A percentile compares a stretch with the other conserved stretches of the same genome.
Conservation (phyloP, 2,113 vertebrate species). For the Equus quagga region DNA sequence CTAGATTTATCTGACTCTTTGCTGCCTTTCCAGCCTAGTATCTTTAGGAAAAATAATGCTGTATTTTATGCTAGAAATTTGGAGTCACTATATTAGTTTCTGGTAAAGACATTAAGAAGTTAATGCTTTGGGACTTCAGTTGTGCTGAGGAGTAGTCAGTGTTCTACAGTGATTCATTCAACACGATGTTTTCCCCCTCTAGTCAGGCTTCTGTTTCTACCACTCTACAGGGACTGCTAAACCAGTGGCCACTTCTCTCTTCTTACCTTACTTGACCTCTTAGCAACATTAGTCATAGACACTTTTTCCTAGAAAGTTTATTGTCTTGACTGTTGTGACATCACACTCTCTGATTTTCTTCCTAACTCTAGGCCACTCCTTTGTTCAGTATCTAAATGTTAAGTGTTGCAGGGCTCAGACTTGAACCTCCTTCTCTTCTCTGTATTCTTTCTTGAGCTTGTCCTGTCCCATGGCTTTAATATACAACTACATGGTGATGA, state of each 20-base stretch:
- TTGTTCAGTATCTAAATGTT: slow-evolving; percentile 11
- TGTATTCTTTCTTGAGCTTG: slow-evolving; percentile 43
- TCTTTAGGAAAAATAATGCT: slow-evolving; percentile 10
- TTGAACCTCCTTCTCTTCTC: background rate
- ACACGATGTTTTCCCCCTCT: background rate
- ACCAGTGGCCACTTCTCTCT: background rate
- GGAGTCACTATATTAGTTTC: slow-evolving; percentile 3
- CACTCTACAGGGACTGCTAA: background rate
- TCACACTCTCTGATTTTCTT: slow-evolving; percentile 26
- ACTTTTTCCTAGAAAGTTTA: slow-evolving; percentile 29
- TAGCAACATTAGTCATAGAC: slow-evolving; percentile 36
- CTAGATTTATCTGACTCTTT: slow-evolving; percentile 28
- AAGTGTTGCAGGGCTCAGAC: background rate
- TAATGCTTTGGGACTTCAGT: slow-evolving; percentile 6
- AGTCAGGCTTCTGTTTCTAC: background rate
- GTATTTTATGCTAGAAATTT: slow-evolving; percentile 47
- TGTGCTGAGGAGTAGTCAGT: slow-evolving; percentile 15
- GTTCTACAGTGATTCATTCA: background rate
- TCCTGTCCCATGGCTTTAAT: background rate
- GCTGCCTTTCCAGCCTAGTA: background rate
- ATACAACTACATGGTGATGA: background rate
- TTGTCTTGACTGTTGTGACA: slow-evolving; percentile 18
- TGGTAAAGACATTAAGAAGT: slow-evolving; percentile 33
- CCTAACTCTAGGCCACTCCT: slow-evolving; percentile 11
- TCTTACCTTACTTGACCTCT: slow-evolving; percentile 41